Conservation (phyloP, 2,888 invertebrate species). For the Drosophila anomalata region DNA sequence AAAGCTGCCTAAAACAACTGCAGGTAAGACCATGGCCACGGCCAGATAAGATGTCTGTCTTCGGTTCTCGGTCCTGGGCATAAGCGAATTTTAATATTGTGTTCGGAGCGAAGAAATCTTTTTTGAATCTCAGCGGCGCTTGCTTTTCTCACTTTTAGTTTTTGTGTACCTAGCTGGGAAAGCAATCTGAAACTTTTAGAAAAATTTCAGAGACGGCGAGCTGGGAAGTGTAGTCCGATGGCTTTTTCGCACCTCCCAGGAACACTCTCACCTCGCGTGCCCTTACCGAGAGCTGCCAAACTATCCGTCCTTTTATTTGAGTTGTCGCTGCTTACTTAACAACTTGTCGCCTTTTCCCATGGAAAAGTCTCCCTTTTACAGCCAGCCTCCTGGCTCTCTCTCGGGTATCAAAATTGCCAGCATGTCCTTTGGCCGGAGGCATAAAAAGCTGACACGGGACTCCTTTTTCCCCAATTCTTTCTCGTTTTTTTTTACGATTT, state of each 20-base stretch:
- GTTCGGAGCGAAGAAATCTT: slow-evolving; percentile 17
- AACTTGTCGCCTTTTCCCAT: slow-evolving; percentile 66
- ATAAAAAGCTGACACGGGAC: slow-evolving; percentile 73
- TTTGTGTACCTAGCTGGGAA: slow-evolving; percentile 48
- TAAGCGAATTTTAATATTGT: slow-evolving; percentile 75
- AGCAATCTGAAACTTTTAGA: slow-evolving; percentile 57
- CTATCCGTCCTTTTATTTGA: slow-evolving; percentile 61
- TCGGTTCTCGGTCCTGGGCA: slow-evolving; percentile 26
- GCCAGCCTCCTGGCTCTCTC: background rate
- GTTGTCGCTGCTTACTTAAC: slow-evolving; percentile 77
- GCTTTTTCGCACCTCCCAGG: slow-evolving; percentile 70
- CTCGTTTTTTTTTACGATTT: slow-evolving; percentile 32
- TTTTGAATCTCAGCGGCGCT: slow-evolving; percentile 63
- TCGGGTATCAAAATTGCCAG: slow-evolving; percentile 8
- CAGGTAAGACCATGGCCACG: slow-evolving; percentile 51
- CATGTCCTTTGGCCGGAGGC: slow-evolving; percentile 70
- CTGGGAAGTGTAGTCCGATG: slow-evolving; percentile 48
- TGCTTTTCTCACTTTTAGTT: slow-evolving; percentile 67
- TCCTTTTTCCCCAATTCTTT: slow-evolving; percentile 10
- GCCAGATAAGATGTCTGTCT: slow-evolving; percentile 30
- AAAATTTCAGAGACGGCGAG: slow-evolving; percentile 61
- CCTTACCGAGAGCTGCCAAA: slow-evolving; percentile 12
- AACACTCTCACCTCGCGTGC: slow-evolving; percentile 8
- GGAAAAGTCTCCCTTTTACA: background rate
- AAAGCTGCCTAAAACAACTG: slow-evolving; percentile 74